These are phyloP conservation scores for Smithornis capensis DNA, from an alignment of 2,113 vertebrate species.

Conservation along the genomic window DNA sequence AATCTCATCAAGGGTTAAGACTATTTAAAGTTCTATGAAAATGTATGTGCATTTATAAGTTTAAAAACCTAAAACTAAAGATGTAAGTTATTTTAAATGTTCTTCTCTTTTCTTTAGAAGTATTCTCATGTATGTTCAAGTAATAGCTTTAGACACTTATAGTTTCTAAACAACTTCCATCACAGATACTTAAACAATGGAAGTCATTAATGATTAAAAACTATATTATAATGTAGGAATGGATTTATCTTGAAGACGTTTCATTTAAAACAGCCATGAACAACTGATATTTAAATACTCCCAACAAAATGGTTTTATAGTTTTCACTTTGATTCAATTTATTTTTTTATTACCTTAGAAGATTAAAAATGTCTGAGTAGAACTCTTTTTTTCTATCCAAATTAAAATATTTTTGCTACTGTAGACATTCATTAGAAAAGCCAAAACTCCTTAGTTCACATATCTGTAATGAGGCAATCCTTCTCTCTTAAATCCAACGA, in stretches of 20 bases:
- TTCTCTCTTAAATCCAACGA: not conserved
- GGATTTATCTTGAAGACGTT: not conserved
- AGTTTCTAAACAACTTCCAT: not conserved
- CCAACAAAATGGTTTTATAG: not conserved
- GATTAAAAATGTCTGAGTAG: not conserved
- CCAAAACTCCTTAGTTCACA: not conserved
- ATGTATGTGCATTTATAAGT: rapidly evolving
- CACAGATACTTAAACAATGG: not conserved
- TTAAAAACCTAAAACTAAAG: not conserved
- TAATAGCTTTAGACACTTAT: not conserved
- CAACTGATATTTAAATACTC: not conserved
- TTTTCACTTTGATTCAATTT: not conserved
- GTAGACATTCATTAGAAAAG: not conserved
- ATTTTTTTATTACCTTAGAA: not conserved
- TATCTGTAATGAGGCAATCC: not conserved
- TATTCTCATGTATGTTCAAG: not conserved
- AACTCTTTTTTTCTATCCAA: not conserved
- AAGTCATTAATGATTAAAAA: not conserved
- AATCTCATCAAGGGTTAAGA: not conserved
- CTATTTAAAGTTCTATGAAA: not conserved
- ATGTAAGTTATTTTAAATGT: not conserved
- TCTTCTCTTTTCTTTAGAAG: not conserved
- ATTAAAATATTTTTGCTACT: not conserved
- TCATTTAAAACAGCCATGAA: not conserved
- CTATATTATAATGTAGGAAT: not conserved